Percentiles rank a stretch among this genome's conserved stretches.
Evolutionary conservation across 2,113 vertebrate genomes (phyloP).

Genomic region (Brachyhypopomus occidentalis): DNA sequence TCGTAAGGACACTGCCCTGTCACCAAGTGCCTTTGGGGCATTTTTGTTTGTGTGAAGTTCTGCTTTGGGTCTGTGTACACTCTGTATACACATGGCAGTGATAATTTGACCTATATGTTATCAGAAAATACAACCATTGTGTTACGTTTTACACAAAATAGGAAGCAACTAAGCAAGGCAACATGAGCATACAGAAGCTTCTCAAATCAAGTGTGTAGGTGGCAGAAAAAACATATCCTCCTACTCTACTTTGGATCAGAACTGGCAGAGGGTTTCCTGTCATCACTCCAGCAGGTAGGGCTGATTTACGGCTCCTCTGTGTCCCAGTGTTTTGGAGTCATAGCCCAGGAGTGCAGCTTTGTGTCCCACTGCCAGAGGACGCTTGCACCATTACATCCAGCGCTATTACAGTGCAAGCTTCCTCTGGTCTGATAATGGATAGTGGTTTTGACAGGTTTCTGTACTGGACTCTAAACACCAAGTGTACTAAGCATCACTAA

Average conservation of each 20-base stretch:
- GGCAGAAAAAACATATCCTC: constrained; percentile 3
- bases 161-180: neutral
- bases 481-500: constrained; percentile 20
- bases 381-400: constrained; percentile 42
- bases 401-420: constrained; percentile 42
- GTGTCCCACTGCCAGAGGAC: constrained; percentile 40
- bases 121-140: neutral
- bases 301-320: constrained; percentile 62
- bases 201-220: neutral
- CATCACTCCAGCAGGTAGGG: constrained; percentile 52
- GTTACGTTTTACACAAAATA: neutral
- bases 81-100: no score
- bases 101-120: no score
- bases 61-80: no score
- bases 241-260: constrained; percentile 57
- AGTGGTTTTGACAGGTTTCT: constrained; percentile 39
- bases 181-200: neutral
- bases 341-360: constrained; percentile 45
- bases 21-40: neutral
- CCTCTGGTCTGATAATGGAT: constrained; percentile 47
- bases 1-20: constrained; percentile 9
- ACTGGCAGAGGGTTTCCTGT: constrained; percentile 50
- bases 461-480: constrained; percentile 45
- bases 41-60: neutral
- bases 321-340: constrained; percentile 53